Evolutionary conservation across 2,888 invertebrate species (phyloP), one percentile per base, ranked within the genome.

Genomic region (Melitaea athalia): DNA sequence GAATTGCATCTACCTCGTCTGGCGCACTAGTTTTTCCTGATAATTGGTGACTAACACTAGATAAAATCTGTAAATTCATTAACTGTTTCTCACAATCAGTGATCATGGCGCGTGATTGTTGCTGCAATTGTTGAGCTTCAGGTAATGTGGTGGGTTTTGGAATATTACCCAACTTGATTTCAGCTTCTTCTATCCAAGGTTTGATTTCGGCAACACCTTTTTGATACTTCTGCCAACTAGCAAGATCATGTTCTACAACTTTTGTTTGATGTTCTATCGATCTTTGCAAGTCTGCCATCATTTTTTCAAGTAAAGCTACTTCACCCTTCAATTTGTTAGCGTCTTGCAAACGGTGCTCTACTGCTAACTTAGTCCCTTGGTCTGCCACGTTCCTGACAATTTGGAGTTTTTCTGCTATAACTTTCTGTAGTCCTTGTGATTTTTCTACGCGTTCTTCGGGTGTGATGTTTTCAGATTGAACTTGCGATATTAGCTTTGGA

Each of bases 111-210:
- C 93, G 94, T 42, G 96, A 95, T 81, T 95, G 95, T 74, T 95
- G 93, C 82, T 96, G 95, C 83, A 97, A 93, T 77, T 96, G 94
- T 72, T 95, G 93, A n/a, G 98, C 98, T 91, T 99, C 98, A 72
- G 95, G 93, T 64, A 98, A 90, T 55, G 95, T 95, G 5, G 94
- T 89, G 17, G 98, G 98, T 85, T 97, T 97, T 6, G 96, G 94
- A 10, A 95, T 94, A 71, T 93, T 94, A 17, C 95, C 94, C 38
- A 97, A 94, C 88, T 96, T 96, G n/a, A 95, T 88, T 90, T 98
- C 98, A 17, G 97, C 96, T 82, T 96, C 94, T 83, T 98, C 97
- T 67, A 99, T 94, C 96, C 98, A 97, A 0, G 98, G 98, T 82
- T 96, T 96, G 63, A 98, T 94, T 84, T 96, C 95, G 70, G 96